Evolutionary conservation across 2,888 invertebrate genomes (phyloP).

Genomic region (Trachelus tabidus): DNA sequence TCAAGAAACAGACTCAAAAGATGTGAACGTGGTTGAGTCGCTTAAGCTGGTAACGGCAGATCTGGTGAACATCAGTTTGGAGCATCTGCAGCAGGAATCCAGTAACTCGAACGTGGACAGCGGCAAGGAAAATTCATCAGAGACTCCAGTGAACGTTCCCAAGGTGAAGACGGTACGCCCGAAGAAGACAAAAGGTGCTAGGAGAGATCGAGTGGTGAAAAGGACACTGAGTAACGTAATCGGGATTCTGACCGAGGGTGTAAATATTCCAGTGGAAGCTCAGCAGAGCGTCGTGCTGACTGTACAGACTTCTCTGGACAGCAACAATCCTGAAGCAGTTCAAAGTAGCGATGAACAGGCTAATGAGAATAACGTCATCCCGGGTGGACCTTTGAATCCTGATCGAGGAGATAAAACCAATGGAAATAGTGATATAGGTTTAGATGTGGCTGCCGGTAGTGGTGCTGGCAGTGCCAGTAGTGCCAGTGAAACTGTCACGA

Average conservation of each 20-base stretch:
- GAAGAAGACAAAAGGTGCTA: slow-evolving; percentile 52
- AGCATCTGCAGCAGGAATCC: slow-evolving; percentile 55
- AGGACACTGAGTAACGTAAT: slow-evolving; percentile 59
- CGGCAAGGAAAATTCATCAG: slow-evolving; percentile 62
- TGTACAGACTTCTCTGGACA: slow-evolving; percentile 52
- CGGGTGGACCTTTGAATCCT: slow-evolving; percentile 11
- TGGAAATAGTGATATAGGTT: slow-evolving; percentile 9
- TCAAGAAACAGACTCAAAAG: background rate
- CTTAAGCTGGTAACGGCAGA: slow-evolving; percentile 12
- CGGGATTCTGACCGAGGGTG: slow-evolving; percentile 61
- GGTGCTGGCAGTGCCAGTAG: background rate
- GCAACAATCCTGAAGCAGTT: slow-evolving; percentile 29
- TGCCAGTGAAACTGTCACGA: background rate
- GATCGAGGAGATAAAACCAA: background rate
- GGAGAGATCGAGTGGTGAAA: slow-evolving; percentile 46
- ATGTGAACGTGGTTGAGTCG: slow-evolving; percentile 1
- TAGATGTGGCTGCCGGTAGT: slow-evolving; percentile 2
- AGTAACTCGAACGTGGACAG: slow-evolving; percentile 60
- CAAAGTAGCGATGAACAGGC: slow-evolving; percentile 30
- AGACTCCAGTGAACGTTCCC: slow-evolving; percentile 45
- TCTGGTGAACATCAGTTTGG: slow-evolving; percentile 43
- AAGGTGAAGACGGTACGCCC: slow-evolving; percentile 55
- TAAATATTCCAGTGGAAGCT: slow-evolving; percentile 57
- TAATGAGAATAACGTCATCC: slow-evolving; percentile 24
- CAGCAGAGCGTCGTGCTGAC: slow-evolving; percentile 57